Evolutionary conservation across 2,797 vertebrate species (phyloP), one percentile per base, ranked within the genome.

Genomic region (Sorex maritimensis): DNA sequence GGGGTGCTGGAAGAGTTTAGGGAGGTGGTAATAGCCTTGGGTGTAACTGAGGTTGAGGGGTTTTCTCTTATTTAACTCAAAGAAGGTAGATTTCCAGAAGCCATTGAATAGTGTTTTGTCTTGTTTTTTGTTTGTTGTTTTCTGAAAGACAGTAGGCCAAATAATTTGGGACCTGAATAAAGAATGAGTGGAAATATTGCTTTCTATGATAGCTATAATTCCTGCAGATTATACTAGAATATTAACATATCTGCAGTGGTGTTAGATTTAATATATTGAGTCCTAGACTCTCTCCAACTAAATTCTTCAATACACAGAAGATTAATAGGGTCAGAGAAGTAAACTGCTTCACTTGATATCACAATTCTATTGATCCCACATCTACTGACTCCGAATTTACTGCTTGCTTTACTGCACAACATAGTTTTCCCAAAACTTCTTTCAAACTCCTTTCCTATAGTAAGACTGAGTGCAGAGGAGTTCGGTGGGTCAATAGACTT

Each of bases 241-340:
- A 21, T 6, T 68, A 75, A 79, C 28, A 82, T 63, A 41, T 2
- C 24, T 41, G 15, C 26, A 65, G 34, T 80, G 79, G 10, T 24
- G 19, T 0, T 75, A 34, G 28, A 41, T 63, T 34, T 46, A 81
- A 52, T 15, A 63, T 24, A 55, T 19, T 73, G 65, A 73, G 69
- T 81, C 46, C 68, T 49, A 30, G 75, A 65, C 2, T 11, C 55
- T 63, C 19, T 67, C 23, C 38, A 86, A 79, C 24, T 95, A 6
- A 46, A n/a, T 21, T 12, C 34, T 68, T 55, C 44, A 72, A 95
- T 82, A 81, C 68, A 19, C 13, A n/a, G 38, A 81, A 71, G 10
- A 93, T 34, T 8, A 88, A 83, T 67, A 84, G 69, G 41, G 83
- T n/a, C n/a, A 79, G 58, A 74, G 26, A 93, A 77, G 28, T 41